Base-by-base conservation (phyloP, 2,113 vertebrate species). In the Lipophrys pholis region DNA sequence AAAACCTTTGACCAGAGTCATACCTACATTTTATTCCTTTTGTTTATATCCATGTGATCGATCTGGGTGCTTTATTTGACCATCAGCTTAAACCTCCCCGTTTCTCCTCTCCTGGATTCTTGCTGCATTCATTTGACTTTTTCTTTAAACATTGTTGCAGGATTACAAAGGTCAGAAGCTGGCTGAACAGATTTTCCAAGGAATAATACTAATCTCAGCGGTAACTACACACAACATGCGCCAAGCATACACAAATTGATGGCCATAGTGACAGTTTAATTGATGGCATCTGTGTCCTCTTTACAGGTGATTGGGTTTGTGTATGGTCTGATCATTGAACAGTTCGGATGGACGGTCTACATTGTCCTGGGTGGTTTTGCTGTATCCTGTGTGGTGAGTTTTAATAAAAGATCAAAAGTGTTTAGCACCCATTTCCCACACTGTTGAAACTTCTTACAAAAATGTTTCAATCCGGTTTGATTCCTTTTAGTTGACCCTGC, bases 121-220 rank as follows among this genome's bases (percentile, higher is more conserved):
- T 14, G 10, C 42, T 50, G n/a, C 7, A 11, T 39, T 50, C 5
- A 62, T 17, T 54, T 7, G 4, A 1, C 7, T 60, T 8, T 17
- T 2, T 51, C 16, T n/a, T 2, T 36, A 8, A 11, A 11, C 15
- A 65, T 7, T 83, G 30, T 85, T 77, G 30, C 80, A 99, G 98
- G 98, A 99, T 84, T 99, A 98, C 77, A 99, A 97, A 88, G 98
- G 98, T 68, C 98, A 99, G 88, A 98, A 99, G 73, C 80, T 99
- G 84, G 97, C 98, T 8, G 98, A 99, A 86, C 98, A 97, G 91
- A 98, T 99, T 88, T 99, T 99, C 89, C 97, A 99, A 86, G 97
- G 96, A 49, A 95, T 98, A 76, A 98, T 99, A 76, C 94, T 99
- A 43, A 93, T 97, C 75, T 98, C 96, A 84, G 97, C 97, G 73